A percentile compares a stretch with the other conserved stretches of the same genome.
These are phyloP conservation scores for Sceloporus tristichus DNA, from an alignment of 2,113 vertebrate species.

Conservation along the genomic window DNA sequence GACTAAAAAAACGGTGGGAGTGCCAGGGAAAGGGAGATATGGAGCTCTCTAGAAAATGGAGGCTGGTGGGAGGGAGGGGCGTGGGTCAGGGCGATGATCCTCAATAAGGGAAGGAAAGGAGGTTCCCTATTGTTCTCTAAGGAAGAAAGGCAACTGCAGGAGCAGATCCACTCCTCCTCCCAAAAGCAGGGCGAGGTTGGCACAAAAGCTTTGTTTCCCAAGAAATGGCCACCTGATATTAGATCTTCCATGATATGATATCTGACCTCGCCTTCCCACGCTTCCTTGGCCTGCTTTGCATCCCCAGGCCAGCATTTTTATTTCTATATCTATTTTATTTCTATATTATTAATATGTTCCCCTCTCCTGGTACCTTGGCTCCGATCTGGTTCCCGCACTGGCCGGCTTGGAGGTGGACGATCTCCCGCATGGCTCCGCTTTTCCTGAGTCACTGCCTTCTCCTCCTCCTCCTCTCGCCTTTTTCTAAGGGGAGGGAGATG, in stretches of 20 bases:
- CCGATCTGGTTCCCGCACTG: slow-evolving; percentile 96
- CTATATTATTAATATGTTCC: no score
- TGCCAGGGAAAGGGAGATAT: neutral
- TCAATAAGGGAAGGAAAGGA: no score
- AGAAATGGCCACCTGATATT: no score
- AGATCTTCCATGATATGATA: neutral
- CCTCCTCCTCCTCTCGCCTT: neutral
- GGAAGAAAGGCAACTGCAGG: neutral
- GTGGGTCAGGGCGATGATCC: neutral
- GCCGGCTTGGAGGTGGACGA: slow-evolving; percentile 93
- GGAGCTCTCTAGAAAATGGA: no score
- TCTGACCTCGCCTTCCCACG: accelerated
- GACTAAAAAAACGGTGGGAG: no score
- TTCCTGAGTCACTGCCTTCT: neutral
- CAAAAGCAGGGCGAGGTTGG: no score
- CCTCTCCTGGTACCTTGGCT: slow-evolving; percentile 84
- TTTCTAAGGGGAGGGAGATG: neutral
- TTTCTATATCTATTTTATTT: no score
- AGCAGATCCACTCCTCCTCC: neutral
- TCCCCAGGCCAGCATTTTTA: no score
- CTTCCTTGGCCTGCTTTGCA: neutral
- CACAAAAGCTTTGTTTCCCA: no score
- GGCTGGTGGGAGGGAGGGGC: neutral
- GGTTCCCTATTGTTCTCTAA: neutral
- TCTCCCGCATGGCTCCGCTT: slow-evolving; percentile 88